Conservation (phyloP, 2,113 vertebrate genomes). For the Dinomys branickii region DNA sequence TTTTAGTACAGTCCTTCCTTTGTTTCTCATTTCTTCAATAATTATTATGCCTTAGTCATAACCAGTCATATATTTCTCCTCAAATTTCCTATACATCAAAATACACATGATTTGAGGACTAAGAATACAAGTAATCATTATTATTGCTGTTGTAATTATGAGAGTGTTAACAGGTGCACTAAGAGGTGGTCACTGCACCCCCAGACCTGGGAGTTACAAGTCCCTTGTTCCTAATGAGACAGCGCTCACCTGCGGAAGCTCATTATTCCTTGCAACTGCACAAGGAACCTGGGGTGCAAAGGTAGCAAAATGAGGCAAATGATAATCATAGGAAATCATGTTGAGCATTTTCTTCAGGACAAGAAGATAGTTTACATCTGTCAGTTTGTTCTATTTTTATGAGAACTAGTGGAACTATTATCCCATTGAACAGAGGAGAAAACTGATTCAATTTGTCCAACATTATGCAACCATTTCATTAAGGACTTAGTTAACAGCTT, state of each 20-base stretch:
- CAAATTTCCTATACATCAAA: background rate
- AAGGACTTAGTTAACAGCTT: background rate
- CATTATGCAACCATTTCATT: background rate
- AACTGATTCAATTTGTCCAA: background rate
- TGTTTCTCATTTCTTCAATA: background rate
- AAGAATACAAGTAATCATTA: background rate
- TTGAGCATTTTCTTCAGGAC: background rate
- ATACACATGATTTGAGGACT: background rate
- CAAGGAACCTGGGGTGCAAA: background rate
- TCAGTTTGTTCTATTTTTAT: background rate
- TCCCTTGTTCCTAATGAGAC: slow-evolving; percentile 18
- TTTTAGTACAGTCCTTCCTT: background rate
- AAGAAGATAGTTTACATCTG: background rate
- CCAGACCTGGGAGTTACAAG: background rate
- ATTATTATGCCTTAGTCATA: background rate
- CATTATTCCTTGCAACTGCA: background rate
- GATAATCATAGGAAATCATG: background rate
- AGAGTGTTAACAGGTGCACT: background rate
- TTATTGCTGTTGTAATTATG: background rate
- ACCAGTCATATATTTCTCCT: background rate
- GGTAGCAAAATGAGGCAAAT: background rate
- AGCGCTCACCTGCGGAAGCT: background rate
- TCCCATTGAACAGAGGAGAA: background rate
- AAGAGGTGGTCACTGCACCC: background rate
- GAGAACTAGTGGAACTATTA: background rate